These are phyloP conservation scores for Siniperca obscura DNA, from an alignment of 2,797 vertebrate genomes.

Conservation along the genomic window DNA sequence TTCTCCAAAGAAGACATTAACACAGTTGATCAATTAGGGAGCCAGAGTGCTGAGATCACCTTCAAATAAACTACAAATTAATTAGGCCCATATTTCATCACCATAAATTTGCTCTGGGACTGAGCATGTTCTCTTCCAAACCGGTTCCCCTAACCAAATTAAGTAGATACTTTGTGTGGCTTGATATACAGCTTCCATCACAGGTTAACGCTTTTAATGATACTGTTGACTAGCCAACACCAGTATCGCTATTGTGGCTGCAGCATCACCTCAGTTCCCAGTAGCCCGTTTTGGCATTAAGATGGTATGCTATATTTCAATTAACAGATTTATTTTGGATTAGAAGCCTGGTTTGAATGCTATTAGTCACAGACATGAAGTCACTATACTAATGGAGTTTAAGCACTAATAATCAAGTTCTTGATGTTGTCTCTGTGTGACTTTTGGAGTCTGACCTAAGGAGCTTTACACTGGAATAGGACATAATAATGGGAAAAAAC, in stretches of 20 bases:
- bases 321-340: conserved; percentile 27
- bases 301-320: conserved; percentile 19
- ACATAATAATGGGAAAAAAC: background rate
- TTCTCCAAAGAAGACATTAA: conserved; percentile 44
- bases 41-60: conserved; percentile 37
- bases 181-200: conserved; percentile 11
- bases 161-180: conserved; percentile 17
- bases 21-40: conserved; percentile 37
- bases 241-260: conserved; percentile 1
- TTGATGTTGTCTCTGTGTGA: conserved; percentile 20
- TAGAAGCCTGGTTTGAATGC: conserved; percentile 8
- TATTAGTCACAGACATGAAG: conserved; percentile 12
- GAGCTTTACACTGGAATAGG: conserved; percentile 36
- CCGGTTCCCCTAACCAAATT: conserved; percentile 13
- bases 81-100: conserved; percentile 50
- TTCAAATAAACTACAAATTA: conserved; percentile 50
- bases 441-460: conserved; percentile 32
- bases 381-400: background rate
- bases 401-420: conserved; percentile 10
- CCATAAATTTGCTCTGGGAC: conserved; percentile 35
- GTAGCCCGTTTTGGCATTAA: background rate
- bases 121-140: conserved; percentile 7
- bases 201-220: conserved; percentile 26
- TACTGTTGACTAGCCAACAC: conserved; percentile 9
- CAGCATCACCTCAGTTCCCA: conserved; percentile 19